Conservation (phyloP, 1,140 invertebrate species). For the Pogonomyrmex barbatus region DNA sequence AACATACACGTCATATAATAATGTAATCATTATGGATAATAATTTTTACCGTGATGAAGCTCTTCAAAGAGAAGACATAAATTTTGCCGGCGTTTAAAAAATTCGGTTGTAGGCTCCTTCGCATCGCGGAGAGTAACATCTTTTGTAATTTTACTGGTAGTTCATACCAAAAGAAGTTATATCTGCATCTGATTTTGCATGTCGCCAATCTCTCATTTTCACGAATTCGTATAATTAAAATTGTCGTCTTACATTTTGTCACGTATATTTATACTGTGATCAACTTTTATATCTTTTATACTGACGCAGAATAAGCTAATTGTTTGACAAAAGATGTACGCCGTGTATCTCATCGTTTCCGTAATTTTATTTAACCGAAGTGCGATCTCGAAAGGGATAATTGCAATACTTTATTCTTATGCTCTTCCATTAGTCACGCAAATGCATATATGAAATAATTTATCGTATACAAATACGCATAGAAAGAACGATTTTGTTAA, state of each 20-base stretch:
- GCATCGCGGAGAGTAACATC: slow-evolving; percentile 1
- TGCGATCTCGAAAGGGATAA: neutral
- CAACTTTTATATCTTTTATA: slow-evolving; percentile 61
- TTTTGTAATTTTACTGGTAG: neutral
- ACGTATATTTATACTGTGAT: slow-evolving; percentile 58
- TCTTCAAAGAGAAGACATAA: slow-evolving; percentile 19
- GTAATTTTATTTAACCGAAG: neutral
- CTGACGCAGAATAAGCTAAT: slow-evolving; percentile 63
- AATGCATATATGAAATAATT: too few relatives aligned
- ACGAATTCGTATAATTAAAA: neutral
- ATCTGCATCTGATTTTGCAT: neutral
- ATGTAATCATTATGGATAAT: neutral
- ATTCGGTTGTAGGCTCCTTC: neutral
- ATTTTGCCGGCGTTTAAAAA: slow-evolving; percentile 9
- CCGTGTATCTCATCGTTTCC: neutral
- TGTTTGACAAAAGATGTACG: neutral
- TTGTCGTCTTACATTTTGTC: slow-evolving; percentile 50
- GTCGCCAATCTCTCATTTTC: too few relatives aligned
- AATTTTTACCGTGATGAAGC: slow-evolving; percentile 3
- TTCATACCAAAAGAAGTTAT: neutral
- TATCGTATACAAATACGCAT: too few relatives aligned
- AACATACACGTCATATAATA: too few relatives aligned
- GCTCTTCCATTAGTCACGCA: neutral
- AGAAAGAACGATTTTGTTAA: too few relatives aligned
- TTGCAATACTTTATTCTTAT: neutral